These are phyloP conservation scores for Narcine bancroftii DNA, from an alignment of 2,113 vertebrate genomes.

Conservation along the genomic window DNA sequence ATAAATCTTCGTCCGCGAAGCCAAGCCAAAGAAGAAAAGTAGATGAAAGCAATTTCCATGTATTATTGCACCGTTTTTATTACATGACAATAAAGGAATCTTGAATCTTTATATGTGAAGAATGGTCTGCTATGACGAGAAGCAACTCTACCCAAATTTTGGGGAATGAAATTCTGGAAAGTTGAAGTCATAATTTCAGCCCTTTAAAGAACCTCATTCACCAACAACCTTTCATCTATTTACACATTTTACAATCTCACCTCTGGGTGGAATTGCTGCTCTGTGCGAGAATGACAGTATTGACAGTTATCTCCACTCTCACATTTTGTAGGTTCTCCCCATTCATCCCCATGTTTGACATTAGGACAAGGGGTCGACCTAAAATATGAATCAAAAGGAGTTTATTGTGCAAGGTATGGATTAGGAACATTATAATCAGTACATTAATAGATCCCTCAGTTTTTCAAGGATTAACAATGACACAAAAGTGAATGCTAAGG, in stretches of 20 bases:
- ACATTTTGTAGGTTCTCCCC: slow-evolving; percentile 83
- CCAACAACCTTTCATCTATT: neutral
- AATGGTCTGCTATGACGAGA: neutral
- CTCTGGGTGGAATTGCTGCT: slow-evolving; percentile 90
- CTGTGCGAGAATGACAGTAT: slow-evolving; percentile 85
- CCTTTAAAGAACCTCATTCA: neutral
- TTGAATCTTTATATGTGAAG: neutral
- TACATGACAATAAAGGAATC: too few species aligned
- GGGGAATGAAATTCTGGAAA: neutral
- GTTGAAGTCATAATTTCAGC: neutral
- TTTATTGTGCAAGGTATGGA: neutral
- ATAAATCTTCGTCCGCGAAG: too few species aligned
- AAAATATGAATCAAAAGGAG: slow-evolving; percentile 33
- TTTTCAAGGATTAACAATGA: neutral
- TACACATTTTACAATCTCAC: slow-evolving; percentile 48
- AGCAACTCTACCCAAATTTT: neutral
- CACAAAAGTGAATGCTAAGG: neutral
- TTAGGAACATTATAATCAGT: neutral
- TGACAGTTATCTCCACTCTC: slow-evolving; percentile 76
- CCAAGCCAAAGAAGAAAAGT: too few species aligned
- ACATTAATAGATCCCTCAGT: neutral
- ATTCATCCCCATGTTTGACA: slow-evolving; percentile 85
- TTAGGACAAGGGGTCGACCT: slow-evolving; percentile 84
- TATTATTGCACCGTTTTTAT: too few species aligned
- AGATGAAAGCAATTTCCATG: too few species aligned